Conservation (phyloP, 2,113 vertebrate species). For the Chloropsis hardwickii region DNA sequence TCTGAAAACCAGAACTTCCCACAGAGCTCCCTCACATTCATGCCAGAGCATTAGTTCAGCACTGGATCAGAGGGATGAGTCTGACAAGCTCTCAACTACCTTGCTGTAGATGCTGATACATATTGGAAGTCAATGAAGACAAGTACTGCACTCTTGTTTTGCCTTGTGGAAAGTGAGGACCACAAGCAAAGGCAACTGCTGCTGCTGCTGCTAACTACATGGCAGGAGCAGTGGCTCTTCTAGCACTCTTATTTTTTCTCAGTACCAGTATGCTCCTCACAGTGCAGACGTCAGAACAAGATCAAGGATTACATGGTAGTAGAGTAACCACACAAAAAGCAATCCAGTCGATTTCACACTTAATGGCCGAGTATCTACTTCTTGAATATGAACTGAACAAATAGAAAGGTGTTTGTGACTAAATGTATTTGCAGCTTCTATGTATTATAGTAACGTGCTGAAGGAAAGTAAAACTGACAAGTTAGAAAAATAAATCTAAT, state of each 20-base stretch:
- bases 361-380: background rate
- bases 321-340: background rate
- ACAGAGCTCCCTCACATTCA: background rate
- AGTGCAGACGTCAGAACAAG: background rate
- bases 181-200: background rate
- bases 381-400: background rate
- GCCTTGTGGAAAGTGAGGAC: background rate
- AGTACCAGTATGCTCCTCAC: background rate
- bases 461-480: background rate
- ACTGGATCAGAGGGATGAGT: background rate
- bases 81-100: background rate
- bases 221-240: background rate
- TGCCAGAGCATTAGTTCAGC: background rate
- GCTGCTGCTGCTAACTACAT: background rate
- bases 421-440: background rate
- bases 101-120: background rate
- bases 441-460: background rate
- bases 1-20: background rate
- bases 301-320: background rate
- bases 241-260: background rate
- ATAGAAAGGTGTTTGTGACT: background rate
- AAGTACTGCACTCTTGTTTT: background rate
- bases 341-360: background rate
- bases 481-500: background rate
- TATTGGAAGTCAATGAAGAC: background rate